Percentiles rank a stretch among this genome's conserved stretches.
These are phyloP conservation scores for Pseudoips prasinana DNA, from an alignment of 2,888 invertebrate genomes.

Conservation along the genomic window DNA sequence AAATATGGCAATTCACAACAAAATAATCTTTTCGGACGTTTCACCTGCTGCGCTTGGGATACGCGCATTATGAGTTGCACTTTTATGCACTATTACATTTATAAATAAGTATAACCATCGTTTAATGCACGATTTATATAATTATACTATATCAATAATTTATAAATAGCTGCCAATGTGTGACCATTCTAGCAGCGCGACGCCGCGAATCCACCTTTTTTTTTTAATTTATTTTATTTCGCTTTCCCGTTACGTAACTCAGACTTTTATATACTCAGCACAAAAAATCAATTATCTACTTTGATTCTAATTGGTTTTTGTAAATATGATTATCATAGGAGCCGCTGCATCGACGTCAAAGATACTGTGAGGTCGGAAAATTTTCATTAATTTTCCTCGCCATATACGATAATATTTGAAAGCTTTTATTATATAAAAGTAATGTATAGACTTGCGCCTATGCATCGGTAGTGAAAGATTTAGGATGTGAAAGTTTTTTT, in stretches of 20 bases:
- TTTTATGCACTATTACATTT: conserved; percentile 12
- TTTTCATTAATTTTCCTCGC: conserved; percentile 69
- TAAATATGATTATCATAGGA: conserved; percentile 22
- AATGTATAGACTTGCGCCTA: conserved; percentile 67
- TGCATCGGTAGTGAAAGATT: conserved; percentile 44
- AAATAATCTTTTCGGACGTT: conserved; percentile 6
- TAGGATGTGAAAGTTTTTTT: conserved; percentile 51
- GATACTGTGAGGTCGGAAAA: conserved; percentile 60
- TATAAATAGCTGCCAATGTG: conserved; percentile 14
- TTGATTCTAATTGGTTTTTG: conserved; percentile 23
- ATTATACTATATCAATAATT: conserved; percentile 18
- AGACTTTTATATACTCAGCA: conserved; percentile 16
- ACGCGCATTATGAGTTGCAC: conserved; percentile 19
- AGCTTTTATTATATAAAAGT: conserved; percentile 37
- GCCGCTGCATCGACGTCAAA: conserved; percentile 46
- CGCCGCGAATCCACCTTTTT: conserved; percentile 8
- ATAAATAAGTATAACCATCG: conserved; percentile 4
- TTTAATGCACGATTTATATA: conserved; percentile 8
- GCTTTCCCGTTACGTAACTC: conserved; percentile 10
- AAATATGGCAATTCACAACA: no score
- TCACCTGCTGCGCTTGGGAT: conserved; percentile 12
- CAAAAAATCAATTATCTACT: conserved; percentile 15
- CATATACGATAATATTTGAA: conserved; percentile 34
- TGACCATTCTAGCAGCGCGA: conserved; percentile 1
- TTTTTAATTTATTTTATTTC: conserved; percentile 17